Evolutionary conservation across 2,888 invertebrate species (phyloP), one percentile per base, ranked within the genome.

Genomic region (Cordylochernes scorpioides): DNA sequence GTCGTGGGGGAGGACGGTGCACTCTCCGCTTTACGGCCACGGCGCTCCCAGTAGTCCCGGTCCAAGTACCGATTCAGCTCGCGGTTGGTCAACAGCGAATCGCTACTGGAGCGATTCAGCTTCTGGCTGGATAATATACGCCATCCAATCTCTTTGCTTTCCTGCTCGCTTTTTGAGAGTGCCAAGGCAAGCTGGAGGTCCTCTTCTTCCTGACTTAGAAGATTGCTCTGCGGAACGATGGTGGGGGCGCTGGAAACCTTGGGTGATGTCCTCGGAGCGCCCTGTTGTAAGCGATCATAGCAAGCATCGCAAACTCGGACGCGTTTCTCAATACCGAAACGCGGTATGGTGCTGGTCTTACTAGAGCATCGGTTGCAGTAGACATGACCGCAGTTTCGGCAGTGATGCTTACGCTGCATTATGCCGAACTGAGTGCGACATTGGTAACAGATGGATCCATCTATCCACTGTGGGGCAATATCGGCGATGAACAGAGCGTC

Each of bases 401-500:
- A 99, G 50, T 97, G 97, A 54, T 97, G 97, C 58, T 65, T 82
- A 21, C 91, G 65, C 47, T 72, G 69, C 43, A 86, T 64, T 42
- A 84, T 53, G 3, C 66, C 62, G 53, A 91, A 91, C 32, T 64
- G 63, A 5, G 70, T 68, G n/a, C 88, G 65, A 50, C 91, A 97
- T 37, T 86, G 69, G 57, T 86, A 78, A 47, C 97, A 97, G 7
- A 71, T 72, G 48, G 78, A 74, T 10, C 86, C 88, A 49, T 97
- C 91, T 3, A 72, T 73, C 97, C 97, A 99, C 48, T 82, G 78
- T 0, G 97, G 97, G 8, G 97, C 94, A 15, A 73, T 74, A 50
- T 94, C 88, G 4, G 94, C 80, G 32, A 70, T 69, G 54, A 94
- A 97, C 94, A 99, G 94, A 21, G 94, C 94, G 57, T 97, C 97